Base-by-base conservation (phyloP, 2,888 invertebrate genomes). In the Stenchaetothrips biformis region DNA sequence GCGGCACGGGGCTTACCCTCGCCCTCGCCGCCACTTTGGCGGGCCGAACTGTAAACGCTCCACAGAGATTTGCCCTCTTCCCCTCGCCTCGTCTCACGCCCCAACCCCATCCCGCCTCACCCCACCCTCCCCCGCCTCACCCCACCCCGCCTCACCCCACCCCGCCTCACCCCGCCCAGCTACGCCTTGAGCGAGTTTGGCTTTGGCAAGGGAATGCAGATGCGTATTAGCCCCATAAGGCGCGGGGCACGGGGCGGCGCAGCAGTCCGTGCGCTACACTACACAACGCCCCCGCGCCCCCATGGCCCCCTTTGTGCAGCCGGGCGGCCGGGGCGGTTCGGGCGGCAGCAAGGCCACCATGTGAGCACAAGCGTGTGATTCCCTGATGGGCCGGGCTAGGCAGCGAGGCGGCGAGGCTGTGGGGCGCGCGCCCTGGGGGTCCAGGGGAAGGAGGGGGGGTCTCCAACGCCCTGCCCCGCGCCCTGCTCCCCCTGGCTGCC, bases 361-460 rank as follows among this genome's bases (percentile, higher is more conserved):
- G 67, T 74, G 67, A 21, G 67, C 67, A 74, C 67, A 74, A 25
- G 67, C 67, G 67, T 74, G 67, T 74, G 67, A 74, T 74, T 25
- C 67, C 67, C n/a, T 74, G 25, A 21, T 25, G 25, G 67, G 21
- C 67, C 67, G 67, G 67, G 25, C 18, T 0, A 18, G 59, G 59
- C 18, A 59, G 59, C 13, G 59, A 16, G 49, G 62, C 2, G n/a
- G n/a, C 21, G 7, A 21, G 67, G 67, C 53, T 16, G 53, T 9
- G 53, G 2, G 9, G 53, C 13, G 53, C 49, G 11, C 13, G 53
- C 53, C 9, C 13, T 53, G 37, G 37, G 37, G 37, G 37, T 37
- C 37, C 37, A 37, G 67, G 67, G 67, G n/a, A 2, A 53, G 53
- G 53, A 7, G 16, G 6, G 53, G 67, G 67, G 37, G 37, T 1